A percentile compares a stretch with the other conserved stretches of the same genome.
Conservation (phyloP, 2,888 invertebrate genomes). For the Eristalinus aeneus region DNA sequence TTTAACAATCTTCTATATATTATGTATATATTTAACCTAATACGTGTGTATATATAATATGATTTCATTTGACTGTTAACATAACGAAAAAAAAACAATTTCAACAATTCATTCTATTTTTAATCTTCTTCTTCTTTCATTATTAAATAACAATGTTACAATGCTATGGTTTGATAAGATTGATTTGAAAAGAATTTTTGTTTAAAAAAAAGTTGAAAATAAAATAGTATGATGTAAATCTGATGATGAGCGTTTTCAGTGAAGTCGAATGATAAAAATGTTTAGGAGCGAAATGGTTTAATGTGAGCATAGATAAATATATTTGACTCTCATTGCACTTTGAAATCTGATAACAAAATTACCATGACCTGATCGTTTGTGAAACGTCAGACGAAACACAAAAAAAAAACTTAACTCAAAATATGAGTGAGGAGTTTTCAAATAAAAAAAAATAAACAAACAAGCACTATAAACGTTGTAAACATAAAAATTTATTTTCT, state of each 20-base stretch:
- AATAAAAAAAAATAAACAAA: slow-evolving; percentile 42
- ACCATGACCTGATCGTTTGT: slow-evolving; percentile 28
- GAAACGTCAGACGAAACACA: slow-evolving; percentile 39
- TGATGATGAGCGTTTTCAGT: slow-evolving; percentile 70
- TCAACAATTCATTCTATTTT: slow-evolving; percentile 30
- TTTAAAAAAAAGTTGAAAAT: slow-evolving; percentile 32
- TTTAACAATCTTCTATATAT: slow-evolving; percentile 45
- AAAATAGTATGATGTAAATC: slow-evolving; percentile 47
- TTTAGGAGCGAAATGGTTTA: slow-evolving; percentile 59
- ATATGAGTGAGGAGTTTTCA: slow-evolving; percentile 32
- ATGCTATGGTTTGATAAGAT: slow-evolving; percentile 24
- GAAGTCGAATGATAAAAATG: slow-evolving; percentile 65
- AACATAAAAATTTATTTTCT: slow-evolving; percentile 69
- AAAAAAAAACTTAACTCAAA: slow-evolving; percentile 24
- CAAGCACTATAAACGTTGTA: slow-evolving; percentile 66
- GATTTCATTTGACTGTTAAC: slow-evolving; percentile 35
- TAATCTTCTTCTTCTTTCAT: background rate
- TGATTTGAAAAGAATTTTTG: slow-evolving; percentile 24
- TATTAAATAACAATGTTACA: slow-evolving; percentile 37
- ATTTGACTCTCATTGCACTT: background rate
- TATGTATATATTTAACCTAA: slow-evolving; percentile 15
- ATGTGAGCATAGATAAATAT: slow-evolving; percentile 17
- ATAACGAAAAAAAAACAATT: slow-evolving; percentile 34
- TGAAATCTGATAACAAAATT: background rate
- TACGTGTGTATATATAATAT: slow-evolving; percentile 38